These are phyloP conservation scores for Otolemur crassicaudatus DNA, from an alignment of 2,797 vertebrate genomes.

Conservation along the genomic window DNA sequence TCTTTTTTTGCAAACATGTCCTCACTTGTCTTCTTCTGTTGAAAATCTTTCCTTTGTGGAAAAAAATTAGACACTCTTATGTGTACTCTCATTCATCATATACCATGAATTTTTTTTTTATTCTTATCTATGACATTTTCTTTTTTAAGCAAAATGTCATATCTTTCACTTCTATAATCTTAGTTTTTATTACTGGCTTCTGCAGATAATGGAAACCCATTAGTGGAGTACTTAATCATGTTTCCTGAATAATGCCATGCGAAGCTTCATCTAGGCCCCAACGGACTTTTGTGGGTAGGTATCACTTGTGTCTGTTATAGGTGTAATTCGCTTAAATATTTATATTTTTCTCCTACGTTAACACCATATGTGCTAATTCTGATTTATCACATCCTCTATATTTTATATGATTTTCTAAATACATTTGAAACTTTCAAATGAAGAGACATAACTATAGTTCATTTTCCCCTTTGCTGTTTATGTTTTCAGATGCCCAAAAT, in stretches of 20 bases:
- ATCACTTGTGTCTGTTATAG: background rate
- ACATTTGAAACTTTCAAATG: background rate
- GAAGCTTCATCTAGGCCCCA: background rate
- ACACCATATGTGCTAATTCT: background rate
- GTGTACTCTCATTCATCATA: background rate
- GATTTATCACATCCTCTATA: background rate
- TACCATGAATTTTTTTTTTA: background rate
- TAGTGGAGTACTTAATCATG: background rate
- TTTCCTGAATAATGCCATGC: background rate
- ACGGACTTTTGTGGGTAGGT: background rate
- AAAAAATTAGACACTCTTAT: background rate
- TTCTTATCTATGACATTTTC: background rate
- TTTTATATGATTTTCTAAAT: constrained; percentile 24
- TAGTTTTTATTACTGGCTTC: background rate
- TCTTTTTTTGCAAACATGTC: background rate
- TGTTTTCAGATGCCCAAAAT: background rate
- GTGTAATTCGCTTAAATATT: background rate
- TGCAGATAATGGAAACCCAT: background rate
- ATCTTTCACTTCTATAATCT: constrained; percentile 7
- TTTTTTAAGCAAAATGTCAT: background rate
- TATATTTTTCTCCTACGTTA: constrained; percentile 6
- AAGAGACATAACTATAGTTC: background rate
- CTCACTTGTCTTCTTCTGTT: background rate
- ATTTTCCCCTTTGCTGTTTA: background rate
- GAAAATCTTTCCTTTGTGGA: background rate